Conservation (phyloP, 2,797 vertebrate genomes). For the Meda fulgida region DNA sequence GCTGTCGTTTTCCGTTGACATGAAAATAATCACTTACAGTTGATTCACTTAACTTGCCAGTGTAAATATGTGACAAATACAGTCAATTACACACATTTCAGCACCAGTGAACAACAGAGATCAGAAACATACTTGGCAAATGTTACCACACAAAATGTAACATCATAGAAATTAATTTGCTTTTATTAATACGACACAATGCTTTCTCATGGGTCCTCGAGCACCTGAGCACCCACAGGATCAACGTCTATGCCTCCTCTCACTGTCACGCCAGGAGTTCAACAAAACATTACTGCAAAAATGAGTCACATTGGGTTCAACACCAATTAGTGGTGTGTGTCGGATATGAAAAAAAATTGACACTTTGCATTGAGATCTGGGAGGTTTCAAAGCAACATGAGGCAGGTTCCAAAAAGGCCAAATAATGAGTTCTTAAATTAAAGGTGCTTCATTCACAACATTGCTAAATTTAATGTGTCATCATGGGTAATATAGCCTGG, state of each 20-base stretch:
- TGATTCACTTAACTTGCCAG: conserved; percentile 22
- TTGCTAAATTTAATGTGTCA: conserved; percentile 25
- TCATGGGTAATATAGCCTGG: background rate
- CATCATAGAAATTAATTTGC: background rate
- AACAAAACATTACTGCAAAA: conserved; percentile 1
- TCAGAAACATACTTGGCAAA: conserved; percentile 13
- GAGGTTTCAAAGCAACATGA: conserved; percentile 27
- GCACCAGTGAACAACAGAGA: conserved; percentile 23
- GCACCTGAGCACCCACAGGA: conserved; percentile 12
- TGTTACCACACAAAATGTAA: background rate
- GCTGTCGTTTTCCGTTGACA: conserved; percentile 5
- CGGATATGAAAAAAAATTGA: background rate
- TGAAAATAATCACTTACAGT: conserved; percentile 6
- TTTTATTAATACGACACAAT: background rate
- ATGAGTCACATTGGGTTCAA: background rate
- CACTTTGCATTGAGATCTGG: background rate
- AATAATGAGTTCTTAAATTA: conserved; percentile 12
- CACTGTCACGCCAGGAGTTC: background rate
- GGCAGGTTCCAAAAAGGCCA: background rate
- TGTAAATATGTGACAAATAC: background rate
- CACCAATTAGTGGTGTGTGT: background rate
- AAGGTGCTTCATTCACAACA: conserved; percentile 25
- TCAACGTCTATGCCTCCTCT: background rate
- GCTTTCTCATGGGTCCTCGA: background rate
- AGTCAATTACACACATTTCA: conserved; percentile 3